phyloP scores from a whole-genome alignment of 2,888 invertebrate species.

The Pseudoips prasinana region DNA sequence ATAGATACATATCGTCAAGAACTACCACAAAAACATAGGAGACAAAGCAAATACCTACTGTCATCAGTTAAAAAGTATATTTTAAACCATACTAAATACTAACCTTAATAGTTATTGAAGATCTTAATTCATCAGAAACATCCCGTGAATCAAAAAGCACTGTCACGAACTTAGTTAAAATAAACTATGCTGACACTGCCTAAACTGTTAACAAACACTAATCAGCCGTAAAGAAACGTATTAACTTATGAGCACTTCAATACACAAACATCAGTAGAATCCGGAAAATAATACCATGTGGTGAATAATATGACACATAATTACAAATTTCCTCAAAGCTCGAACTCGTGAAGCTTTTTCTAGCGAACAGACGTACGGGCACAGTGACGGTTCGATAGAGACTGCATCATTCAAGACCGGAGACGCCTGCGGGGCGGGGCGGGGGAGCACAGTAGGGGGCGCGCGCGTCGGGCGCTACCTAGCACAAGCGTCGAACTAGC shows the following conservation, averaged over 20 bases:
- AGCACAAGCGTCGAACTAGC: conserved; percentile 63
- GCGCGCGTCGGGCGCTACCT: conserved; percentile 51
- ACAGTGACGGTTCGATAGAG: conserved; percentile 48
- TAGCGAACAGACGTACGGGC: conserved; percentile 38
- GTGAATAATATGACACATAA: conserved; percentile 52
- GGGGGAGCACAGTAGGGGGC: conserved; percentile 58
- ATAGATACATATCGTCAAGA: not conserved
- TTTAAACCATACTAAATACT: conserved; percentile 10
- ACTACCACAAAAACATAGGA: not conserved
- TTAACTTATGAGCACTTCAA: conserved; percentile 41
- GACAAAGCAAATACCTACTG: too few relatives aligned
- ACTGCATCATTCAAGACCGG: conserved; percentile 62
- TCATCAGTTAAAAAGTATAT: too few relatives aligned
- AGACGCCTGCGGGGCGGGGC: conserved; percentile 42
- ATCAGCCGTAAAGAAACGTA: conserved; percentile 21
- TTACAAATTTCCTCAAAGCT: conserved; percentile 66
- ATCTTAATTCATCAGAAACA: conserved; percentile 61
- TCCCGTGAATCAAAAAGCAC: conserved; percentile 60
- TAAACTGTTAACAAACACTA: conserved; percentile 57
- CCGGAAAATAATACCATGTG: conserved; percentile 34
- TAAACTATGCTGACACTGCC: conserved; percentile 59
- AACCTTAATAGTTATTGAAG: conserved; percentile 54
- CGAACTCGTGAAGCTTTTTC: conserved; percentile 65
- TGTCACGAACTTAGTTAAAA: conserved; percentile 63
- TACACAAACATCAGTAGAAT: conserved; percentile 40